Evolutionary conservation across 1,140 invertebrate species (phyloP), one percentile per base, ranked within the genome.

Genomic region (Medauroidea extradentata): DNA sequence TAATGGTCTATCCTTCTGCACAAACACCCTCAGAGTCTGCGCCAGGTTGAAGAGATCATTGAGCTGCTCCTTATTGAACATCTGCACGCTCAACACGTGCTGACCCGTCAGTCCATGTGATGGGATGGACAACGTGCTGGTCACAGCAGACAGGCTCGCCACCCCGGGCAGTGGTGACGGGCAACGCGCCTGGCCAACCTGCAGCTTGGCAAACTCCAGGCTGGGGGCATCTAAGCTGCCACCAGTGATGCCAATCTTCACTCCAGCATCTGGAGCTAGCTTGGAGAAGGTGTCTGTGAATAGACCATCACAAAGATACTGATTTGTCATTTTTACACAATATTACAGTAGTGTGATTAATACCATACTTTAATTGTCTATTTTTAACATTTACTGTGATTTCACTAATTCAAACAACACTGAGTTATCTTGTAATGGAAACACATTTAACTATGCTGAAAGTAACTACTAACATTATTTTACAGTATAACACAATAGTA

Each of bases 21-120:
- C 88, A 46, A 83, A 87, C 23, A 83, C 81, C 67, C 92, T 86
- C 70, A 94, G 88, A 56, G 87, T 83, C 73, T 96, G 91, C 0
- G 97, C 96, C 39, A 98, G 75, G 75, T 98, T 93, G 73, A 99
- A 98, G 59, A 99, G 84, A 46, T 93, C 88, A 73, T 97, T 95
- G 0, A 99, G 73, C 66, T 93, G 87, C 50, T 96, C 91, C 76
- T 96, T 96, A 52, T 72, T 87, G 66, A 99, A 96, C 70, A 87
- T 87, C 64, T 90, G 85, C 1, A 94, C 93, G 11, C 86, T 83
- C 0, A 98, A 73, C 54, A 98, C 84, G 71, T 94, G 89, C 69
- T 91, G 90, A 7, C 90, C 87, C 46, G 81, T 75, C 13, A 96
- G 71, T 16, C 80, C 83, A 52, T 83, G 29, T 11, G 71, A 67